A percentile compares a stretch with the other conserved stretches of the same genome.
Evolutionary conservation across 2,113 vertebrate species (phyloP).

Genomic region (Bubalus kerabau): DNA sequence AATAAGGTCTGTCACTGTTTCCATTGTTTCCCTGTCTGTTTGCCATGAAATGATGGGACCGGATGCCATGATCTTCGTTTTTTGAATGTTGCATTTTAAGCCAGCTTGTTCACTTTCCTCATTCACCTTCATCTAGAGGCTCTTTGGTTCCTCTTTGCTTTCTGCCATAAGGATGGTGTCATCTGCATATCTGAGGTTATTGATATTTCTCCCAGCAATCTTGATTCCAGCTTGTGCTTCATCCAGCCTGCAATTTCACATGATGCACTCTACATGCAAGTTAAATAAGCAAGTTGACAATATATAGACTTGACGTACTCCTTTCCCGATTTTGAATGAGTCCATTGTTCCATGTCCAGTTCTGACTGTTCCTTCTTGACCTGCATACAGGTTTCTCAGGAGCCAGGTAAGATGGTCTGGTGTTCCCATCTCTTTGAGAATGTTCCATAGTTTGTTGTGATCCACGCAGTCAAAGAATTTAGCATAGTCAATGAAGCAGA

Average conservation of each 20-base stretch:
- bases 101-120: neutral
- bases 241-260: neutral
- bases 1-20: neutral
- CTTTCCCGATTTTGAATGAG: neutral
- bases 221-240: neutral
- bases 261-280: neutral
- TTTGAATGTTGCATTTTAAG: neutral
- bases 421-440: neutral
- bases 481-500: neutral
- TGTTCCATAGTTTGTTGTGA: neutral
- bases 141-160: neutral
- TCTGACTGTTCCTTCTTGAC: neutral
- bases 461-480: neutral
- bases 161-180: neutral
- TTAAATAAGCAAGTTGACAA: neutral
- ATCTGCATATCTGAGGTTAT: neutral
- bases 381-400: neutral
- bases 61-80: rapidly evolving
- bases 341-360: neutral
- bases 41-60: neutral
- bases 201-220: neutral
- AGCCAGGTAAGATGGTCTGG: neutral
- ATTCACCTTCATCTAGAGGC: neutral
- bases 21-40: neutral
- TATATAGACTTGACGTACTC: neutral